phyloP scores from a whole-genome alignment of 1,140 invertebrate genomes.

The Capitella teleta region DNA sequence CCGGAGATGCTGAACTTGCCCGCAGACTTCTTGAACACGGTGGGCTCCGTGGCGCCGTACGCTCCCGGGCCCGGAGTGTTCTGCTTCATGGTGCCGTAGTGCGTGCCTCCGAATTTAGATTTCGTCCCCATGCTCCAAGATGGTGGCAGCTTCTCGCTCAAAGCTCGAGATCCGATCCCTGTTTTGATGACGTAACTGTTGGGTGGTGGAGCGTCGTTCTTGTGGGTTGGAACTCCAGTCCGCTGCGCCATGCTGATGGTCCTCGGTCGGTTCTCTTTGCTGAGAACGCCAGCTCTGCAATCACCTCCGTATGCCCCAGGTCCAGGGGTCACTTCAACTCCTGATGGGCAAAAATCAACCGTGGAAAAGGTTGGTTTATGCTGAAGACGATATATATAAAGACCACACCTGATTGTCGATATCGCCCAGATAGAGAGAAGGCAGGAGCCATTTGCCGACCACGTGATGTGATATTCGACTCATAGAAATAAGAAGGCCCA shows the following conservation, averaged over 20 bases:
- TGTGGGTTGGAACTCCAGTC: conserved; percentile 1
- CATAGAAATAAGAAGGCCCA: too few species aligned
- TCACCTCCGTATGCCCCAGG: conserved; percentile 10
- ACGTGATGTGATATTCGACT: too few species aligned
- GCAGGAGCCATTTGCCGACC: too few species aligned
- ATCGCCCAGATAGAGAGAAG: too few species aligned
- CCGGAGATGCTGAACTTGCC: conserved; percentile 8
- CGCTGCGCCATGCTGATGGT: conserved; percentile 6
- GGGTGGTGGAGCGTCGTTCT: conserved; percentile 9
- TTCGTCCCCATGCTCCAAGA: conserved; percentile 7
- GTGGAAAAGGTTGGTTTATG: too few species aligned
- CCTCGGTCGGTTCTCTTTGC: conserved; percentile 8
- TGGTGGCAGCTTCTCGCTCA: conserved; percentile 2
- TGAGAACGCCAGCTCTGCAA: conserved; percentile 6
- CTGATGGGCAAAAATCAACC: background rate
- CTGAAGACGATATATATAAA: too few species aligned
- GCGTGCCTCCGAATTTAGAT: conserved; percentile 6
- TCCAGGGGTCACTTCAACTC: conserved; percentile 5
- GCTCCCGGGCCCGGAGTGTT: conserved; percentile 9
- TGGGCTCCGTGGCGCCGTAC: conserved; percentile 6
- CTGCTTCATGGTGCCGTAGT: conserved; percentile 3
- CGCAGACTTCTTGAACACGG: conserved; percentile 1
- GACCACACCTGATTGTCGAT: too few species aligned
- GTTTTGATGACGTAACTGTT: conserved; percentile 6
- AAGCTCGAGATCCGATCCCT: conserved; percentile 2